phyloP scores from a whole-genome alignment of 2,888 invertebrate genomes.

The Chydorus sphaericus region DNA sequence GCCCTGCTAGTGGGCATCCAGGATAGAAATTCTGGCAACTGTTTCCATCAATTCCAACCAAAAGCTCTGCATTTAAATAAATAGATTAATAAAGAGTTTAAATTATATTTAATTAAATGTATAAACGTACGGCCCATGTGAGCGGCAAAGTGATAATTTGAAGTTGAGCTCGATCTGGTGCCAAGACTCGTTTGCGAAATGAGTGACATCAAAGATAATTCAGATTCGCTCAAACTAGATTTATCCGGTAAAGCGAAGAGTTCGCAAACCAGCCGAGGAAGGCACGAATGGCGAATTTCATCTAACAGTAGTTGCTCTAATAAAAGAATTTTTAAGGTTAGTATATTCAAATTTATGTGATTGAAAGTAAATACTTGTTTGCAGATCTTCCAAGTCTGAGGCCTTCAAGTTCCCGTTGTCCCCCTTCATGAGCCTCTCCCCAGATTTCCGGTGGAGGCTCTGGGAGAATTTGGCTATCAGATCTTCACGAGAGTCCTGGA shows the following conservation, averaged over 20 bases:
- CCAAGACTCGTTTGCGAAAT: constrained; percentile 32
- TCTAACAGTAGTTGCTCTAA: constrained; percentile 5
- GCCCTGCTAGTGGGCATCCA: constrained; percentile 44
- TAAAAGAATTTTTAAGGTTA: neutral
- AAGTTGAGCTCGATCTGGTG: constrained; percentile 2
- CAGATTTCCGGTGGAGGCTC: neutral
- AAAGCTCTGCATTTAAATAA: no score
- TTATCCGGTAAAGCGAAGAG: constrained; percentile 11
- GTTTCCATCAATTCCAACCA: constrained; percentile 46
- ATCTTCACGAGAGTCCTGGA: neutral
- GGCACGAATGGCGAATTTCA: constrained; percentile 10
- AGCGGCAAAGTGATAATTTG: constrained; percentile 46
- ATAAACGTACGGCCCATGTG: constrained; percentile 58
- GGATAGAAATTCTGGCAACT: constrained; percentile 52
- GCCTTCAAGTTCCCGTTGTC: neutral
- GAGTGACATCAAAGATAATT: constrained; percentile 41
- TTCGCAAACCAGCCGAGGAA: constrained; percentile 12
- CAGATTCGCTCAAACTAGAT: constrained; percentile 37
- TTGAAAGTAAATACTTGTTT: neutral
- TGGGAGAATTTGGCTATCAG: neutral
- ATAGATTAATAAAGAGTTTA: no score
- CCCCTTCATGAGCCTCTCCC: neutral
- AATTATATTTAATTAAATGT: no score
- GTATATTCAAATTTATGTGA: no score
- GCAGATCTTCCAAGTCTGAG: neutral